Conservation (phyloP, 2,888 invertebrate species). For the Calameuta idolon region DNA sequence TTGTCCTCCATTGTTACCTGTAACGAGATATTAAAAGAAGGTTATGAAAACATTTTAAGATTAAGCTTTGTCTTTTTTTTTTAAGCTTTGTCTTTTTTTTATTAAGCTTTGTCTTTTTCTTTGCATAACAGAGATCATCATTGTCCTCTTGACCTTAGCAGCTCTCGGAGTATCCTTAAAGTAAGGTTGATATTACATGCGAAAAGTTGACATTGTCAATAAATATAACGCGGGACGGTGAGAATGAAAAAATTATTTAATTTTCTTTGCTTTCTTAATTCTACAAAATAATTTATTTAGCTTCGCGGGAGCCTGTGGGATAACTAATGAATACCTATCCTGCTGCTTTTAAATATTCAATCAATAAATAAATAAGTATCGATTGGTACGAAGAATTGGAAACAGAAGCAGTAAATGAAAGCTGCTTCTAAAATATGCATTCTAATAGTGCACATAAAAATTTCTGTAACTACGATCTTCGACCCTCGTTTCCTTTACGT, state of each 20-base stretch:
- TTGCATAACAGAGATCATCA: neutral
- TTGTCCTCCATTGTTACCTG: constrained; percentile 61
- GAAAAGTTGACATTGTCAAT: neutral
- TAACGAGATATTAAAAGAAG: constrained; percentile 13
- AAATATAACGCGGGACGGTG: neutral
- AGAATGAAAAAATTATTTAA: neutral
- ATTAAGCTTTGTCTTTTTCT: neutral
- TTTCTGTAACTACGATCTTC: no score
- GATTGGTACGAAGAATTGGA: no score
- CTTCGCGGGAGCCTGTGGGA: no score
- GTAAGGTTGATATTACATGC: neutral
- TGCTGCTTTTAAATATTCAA: no score
- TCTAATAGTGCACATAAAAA: no score
- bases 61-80: neutral
- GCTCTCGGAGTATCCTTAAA: neutral
- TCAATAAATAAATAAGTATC: no score
- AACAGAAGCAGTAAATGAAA: no score
- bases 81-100: no score
- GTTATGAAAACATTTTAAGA: neutral
- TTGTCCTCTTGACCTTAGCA: neutral
- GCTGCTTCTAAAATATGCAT: no score
- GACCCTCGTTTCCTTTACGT: no score
- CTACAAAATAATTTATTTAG: neutral
- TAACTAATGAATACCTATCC: no score
- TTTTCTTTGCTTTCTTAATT: neutral